Percentiles rank a stretch among this genome's conserved stretches.
Evolutionary conservation across 2,888 invertebrate species (phyloP).

Genomic region (Flabesymbios commensalis): DNA sequence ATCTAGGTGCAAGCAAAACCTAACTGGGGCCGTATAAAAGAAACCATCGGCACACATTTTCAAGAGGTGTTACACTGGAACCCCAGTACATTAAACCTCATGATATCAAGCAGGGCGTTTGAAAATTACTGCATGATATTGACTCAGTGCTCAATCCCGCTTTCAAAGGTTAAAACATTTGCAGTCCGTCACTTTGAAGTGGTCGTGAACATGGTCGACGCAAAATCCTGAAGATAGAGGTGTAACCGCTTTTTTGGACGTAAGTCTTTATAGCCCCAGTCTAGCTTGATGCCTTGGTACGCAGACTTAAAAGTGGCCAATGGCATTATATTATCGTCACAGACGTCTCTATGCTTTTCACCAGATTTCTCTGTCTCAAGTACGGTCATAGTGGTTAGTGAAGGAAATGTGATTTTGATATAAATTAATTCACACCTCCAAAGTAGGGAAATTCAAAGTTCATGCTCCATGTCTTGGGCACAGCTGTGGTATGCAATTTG

Average conservation of each 20-base stretch:
- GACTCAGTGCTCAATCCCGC: slow-evolving; percentile 31
- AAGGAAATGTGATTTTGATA: too few species aligned
- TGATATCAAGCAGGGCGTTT: slow-evolving; percentile 8
- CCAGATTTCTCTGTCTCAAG: too few species aligned
- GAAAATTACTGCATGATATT: slow-evolving; percentile 7
- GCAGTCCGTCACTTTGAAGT: slow-evolving; percentile 33
- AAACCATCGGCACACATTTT: background rate
- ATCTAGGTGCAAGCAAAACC: background rate
- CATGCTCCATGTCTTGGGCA: too few species aligned
- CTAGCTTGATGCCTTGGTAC: too few species aligned
- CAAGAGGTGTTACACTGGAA: slow-evolving; percentile 12
- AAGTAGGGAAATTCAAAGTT: too few species aligned
- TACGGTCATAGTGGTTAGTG: too few species aligned
- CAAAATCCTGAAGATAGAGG: slow-evolving; percentile 34
- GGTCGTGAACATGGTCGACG: slow-evolving; percentile 36
- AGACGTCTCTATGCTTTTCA: too few species aligned
- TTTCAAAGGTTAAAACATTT: slow-evolving; percentile 34
- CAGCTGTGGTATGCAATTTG: too few species aligned
- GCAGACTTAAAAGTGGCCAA: too few species aligned
- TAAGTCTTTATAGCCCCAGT: slow-evolving; percentile 37
- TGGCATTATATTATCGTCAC: too few species aligned
- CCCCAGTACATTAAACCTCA: slow-evolving; percentile 21
- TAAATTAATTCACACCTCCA: too few species aligned
- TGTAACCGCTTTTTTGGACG: slow-evolving; percentile 34
- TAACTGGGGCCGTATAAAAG: too few species aligned